Evolutionary conservation across 2,797 vertebrate species (phyloP).

Genomic region (Sarcophilus harrisii): DNA sequence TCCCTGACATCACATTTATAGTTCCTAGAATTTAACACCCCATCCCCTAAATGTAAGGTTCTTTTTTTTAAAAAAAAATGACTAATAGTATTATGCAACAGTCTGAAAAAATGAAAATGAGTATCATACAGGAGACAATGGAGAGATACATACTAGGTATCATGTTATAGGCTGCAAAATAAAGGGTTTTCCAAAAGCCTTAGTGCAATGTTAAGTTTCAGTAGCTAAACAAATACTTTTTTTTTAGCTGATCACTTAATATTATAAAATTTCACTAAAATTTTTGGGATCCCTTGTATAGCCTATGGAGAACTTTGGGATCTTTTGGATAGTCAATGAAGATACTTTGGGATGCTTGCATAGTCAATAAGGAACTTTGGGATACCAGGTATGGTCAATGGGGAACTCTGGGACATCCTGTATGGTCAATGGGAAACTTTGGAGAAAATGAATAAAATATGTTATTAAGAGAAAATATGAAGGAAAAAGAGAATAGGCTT

Average conservation of each 20-base stretch:
- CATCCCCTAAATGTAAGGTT: neutral
- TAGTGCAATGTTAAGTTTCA: neutral
- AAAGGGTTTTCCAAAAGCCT: neutral
- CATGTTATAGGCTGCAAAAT: neutral
- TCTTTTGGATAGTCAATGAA: too few species aligned
- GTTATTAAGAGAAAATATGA: neutral
- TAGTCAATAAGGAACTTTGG: neutral
- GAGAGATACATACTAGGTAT: neutral
- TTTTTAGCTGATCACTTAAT: neutral
- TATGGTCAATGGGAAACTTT: neutral
- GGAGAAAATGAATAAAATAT: neutral
- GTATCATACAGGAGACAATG: neutral
- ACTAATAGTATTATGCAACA: neutral
- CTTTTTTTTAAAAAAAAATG: neutral
- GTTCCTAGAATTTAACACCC: neutral
- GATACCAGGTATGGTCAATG: neutral
- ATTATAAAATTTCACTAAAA: neutral
- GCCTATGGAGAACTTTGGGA: neutral
- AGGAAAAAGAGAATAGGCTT: neutral
- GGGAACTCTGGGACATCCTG: neutral
- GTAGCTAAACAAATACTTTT: neutral
- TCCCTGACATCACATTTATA: neutral
- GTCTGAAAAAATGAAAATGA: neutral
- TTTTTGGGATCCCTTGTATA: neutral
- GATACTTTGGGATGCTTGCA: neutral